These are phyloP conservation scores for Gadopsis bispinosus DNA, from an alignment of 2,797 vertebrate species.

Conservation along the genomic window DNA sequence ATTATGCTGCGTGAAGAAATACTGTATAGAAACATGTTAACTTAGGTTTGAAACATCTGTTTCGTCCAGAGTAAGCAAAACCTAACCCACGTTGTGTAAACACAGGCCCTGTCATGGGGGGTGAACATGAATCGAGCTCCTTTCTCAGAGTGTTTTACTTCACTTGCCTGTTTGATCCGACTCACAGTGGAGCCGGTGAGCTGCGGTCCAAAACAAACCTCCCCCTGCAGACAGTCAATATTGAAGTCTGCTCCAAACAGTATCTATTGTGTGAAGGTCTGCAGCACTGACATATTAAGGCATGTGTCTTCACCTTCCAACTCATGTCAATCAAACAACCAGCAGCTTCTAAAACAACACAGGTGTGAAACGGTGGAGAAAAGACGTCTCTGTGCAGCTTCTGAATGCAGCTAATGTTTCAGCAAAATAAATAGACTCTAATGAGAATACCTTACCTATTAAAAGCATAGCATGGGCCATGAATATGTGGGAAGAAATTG, in stretches of 20 bases:
- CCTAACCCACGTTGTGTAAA: slow-evolving; percentile 18
- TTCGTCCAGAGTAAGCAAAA: slow-evolving; percentile 23
- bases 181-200: slow-evolving; percentile 10
- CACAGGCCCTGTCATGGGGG: background rate
- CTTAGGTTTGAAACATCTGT: slow-evolving; percentile 6
- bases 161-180: slow-evolving; percentile 26
- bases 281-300: slow-evolving; percentile 40
- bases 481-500: background rate
- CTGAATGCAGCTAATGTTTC: slow-evolving; percentile 3
- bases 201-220: slow-evolving; percentile 61
- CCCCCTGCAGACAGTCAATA: slow-evolving; percentile 62
- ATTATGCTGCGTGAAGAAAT: slow-evolving; percentile 3
- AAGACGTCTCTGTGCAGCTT: slow-evolving; percentile 11
- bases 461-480: background rate
- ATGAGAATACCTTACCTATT: background rate
- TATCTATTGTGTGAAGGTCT: slow-evolving; percentile 19
- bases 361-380: slow-evolving; percentile 20
- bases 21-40: slow-evolving; percentile 5
- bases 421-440: slow-evolving; percentile 1
- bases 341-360: slow-evolving; percentile 48
- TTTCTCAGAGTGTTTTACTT: slow-evolving; percentile 43
- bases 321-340: slow-evolving; percentile 25
- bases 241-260: slow-evolving; percentile 42
- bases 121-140: slow-evolving; percentile 8
- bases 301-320: slow-evolving; percentile 11